These are phyloP conservation scores for Ageneiosus marmoratus DNA, from an alignment of 2,113 vertebrate species.

Conservation along the genomic window DNA sequence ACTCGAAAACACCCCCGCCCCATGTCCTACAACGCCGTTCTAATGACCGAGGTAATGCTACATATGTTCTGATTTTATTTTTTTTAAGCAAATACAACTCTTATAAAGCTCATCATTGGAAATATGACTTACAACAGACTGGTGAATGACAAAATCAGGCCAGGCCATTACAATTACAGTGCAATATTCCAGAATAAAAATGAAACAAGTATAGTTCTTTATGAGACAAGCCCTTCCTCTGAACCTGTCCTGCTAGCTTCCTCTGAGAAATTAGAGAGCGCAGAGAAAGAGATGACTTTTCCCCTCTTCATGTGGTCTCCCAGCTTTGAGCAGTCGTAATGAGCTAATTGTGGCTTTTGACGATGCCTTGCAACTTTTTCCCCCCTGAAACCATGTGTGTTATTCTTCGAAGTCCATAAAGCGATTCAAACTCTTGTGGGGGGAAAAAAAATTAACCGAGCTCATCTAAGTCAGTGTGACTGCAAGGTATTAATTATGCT, in stretches of 20 bases:
- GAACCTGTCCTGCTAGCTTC: conserved; percentile 49
- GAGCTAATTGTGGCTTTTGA: conserved; percentile 76
- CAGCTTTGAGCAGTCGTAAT: conserved; percentile 67
- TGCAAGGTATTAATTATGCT: conserved; percentile 79
- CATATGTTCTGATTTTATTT: conserved; percentile 15
- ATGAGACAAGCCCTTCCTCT: conserved; percentile 57
- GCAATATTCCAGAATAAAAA: conserved; percentile 47
- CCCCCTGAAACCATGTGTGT: conserved; percentile 47
- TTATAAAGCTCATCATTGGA: conserved; percentile 23
- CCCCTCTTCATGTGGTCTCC: conserved; percentile 66
- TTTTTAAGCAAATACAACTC: conserved; percentile 16
- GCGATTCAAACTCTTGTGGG: conserved; percentile 63
- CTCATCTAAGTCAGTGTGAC: conserved; percentile 78
- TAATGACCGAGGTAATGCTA: not conserved
- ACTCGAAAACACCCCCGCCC: conserved; percentile 1
- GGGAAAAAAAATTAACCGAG: conserved; percentile 53
- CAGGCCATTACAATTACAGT: conserved; percentile 37
- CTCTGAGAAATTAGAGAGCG: conserved; percentile 55
- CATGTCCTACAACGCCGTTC: not conserved
- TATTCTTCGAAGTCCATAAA: conserved; percentile 72
- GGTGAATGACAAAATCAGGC: conserved; percentile 44
- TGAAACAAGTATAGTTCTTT: conserved; percentile 36
- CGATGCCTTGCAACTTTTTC: conserved; percentile 57
- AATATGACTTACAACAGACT: not conserved
- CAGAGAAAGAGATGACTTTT: conserved; percentile 65